Evolutionary conservation across 2,797 vertebrate genomes (phyloP), one percentile per base, ranked within the genome.

Genomic region (Anisognathus igniventris): DNA sequence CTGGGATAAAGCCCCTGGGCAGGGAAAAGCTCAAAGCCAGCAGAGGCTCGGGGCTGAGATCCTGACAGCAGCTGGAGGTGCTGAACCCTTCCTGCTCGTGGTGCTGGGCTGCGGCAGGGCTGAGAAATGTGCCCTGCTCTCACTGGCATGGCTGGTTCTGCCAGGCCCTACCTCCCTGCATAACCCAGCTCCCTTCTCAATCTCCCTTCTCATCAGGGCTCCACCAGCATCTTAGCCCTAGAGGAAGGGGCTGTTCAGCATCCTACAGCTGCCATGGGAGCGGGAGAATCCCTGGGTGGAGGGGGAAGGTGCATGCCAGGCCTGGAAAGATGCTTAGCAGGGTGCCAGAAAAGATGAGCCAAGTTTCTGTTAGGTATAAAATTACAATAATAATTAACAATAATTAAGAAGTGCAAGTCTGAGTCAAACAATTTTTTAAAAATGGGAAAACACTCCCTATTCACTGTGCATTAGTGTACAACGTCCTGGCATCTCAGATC

Each of bases 91-190:
- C 53, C 33, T 42, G 47, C 39, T 42, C 6, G 0, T 2, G 28
- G 25, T n/a, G 22, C 88, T 5, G 35, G 23, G 10, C 27, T 2
- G 1, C 22, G 9, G 30, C 0, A 0, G 33, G 54, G 50, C 30
- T 39, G 62, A 21, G 50, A 64, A 74, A 22, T 8, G 7, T 5
- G 2, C 24, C 15, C 60, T 71, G 73, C 50, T 44, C 37, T 48
- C 7, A 1, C 17, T 22, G 45, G 24, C 42, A 6, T 2, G 0
- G 30, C 62, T 44, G 40, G 12, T 20, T 35, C 19, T 16, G 3
- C 23, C 8, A 23, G 28, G 30, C 31, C 8, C 0, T 10, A 4
- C 47, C 10, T 40, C 44, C n/a, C 21, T 13, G 2, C 47, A 22
- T 31, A 73, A 35, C 2, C 40, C 40, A 40, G 40, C 40, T 40